Conservation (phyloP, 2,113 vertebrate genomes). For the Motacilla alba region DNA sequence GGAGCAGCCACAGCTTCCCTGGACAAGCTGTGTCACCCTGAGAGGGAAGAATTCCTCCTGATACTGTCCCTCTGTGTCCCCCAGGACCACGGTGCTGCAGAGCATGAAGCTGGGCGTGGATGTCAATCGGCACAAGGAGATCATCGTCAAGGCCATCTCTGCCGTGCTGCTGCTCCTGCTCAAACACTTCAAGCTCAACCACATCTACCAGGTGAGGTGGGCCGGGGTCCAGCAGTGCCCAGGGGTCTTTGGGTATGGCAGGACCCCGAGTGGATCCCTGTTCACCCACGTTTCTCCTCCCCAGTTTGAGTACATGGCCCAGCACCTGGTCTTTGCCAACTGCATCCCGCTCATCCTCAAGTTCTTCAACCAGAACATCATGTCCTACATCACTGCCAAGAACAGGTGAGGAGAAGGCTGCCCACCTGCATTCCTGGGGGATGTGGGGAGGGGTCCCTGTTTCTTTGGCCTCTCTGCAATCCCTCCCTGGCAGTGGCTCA, state of each 20-base stretch:
- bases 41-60: background rate
- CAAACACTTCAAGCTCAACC: slow-evolving; percentile 97
- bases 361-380: slow-evolving; percentile 99
- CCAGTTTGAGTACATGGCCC: slow-evolving; percentile 98
- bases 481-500: background rate
- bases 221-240: rapidly evolving
- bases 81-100: slow-evolving; percentile 92
- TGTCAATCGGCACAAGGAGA: slow-evolving; percentile 97
- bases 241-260: rapidly evolving
- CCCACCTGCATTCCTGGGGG: rapidly evolving
- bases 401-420: slow-evolving; percentile 81
- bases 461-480: rapidly evolving
- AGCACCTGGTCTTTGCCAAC: slow-evolving; percentile 97
- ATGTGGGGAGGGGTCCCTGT: background rate
- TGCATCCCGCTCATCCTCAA: slow-evolving; percentile 98
- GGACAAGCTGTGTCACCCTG: background rate
- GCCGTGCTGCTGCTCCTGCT: slow-evolving; percentile 91
- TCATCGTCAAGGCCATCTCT: slow-evolving; percentile 97
- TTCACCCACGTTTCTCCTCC: background rate
- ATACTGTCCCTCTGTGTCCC: background rate
- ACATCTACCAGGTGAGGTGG: slow-evolving; percentile 89
- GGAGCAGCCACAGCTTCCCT: background rate
- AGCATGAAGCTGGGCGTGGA: slow-evolving; percentile 99
- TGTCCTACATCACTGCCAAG: slow-evolving; percentile 99
- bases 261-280: background rate